These are phyloP conservation scores for Coluber constrictor DNA, from an alignment of 2,797 vertebrate species.

Conservation along the genomic window DNA sequence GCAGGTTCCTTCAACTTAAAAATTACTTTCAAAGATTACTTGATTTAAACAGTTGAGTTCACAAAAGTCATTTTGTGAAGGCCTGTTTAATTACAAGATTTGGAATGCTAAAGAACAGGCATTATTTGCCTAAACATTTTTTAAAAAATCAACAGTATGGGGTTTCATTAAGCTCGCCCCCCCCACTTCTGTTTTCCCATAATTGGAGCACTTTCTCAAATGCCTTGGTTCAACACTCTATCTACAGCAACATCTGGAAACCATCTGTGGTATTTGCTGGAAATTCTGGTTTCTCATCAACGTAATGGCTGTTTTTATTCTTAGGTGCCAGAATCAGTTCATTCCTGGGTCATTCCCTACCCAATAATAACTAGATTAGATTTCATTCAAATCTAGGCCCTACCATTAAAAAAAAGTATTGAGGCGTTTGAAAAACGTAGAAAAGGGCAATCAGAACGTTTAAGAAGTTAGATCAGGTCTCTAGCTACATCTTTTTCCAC, in stretches of 20 bases:
- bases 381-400: background rate
- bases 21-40: background rate
- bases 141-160: background rate
- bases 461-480: background rate
- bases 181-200: background rate
- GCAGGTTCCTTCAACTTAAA: background rate
- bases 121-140: background rate
- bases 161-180: background rate
- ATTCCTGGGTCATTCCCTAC: background rate
- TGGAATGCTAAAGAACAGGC: background rate
- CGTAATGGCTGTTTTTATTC: background rate
- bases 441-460: background rate
- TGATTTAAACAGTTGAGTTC: background rate
- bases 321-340: background rate
- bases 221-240: background rate
- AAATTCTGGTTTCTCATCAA: constrained; percentile 15
- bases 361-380: background rate
- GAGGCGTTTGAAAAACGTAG: background rate
- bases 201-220: background rate
- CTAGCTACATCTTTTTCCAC: background rate
- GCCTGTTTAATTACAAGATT: background rate
- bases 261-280: constrained; percentile 12
- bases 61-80: background rate
- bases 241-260: constrained; percentile 11
- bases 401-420: constrained; percentile 1